Evolutionary conservation across 2,888 invertebrate genomes (phyloP).

Genomic region (Callosobruchus maculatus): DNA sequence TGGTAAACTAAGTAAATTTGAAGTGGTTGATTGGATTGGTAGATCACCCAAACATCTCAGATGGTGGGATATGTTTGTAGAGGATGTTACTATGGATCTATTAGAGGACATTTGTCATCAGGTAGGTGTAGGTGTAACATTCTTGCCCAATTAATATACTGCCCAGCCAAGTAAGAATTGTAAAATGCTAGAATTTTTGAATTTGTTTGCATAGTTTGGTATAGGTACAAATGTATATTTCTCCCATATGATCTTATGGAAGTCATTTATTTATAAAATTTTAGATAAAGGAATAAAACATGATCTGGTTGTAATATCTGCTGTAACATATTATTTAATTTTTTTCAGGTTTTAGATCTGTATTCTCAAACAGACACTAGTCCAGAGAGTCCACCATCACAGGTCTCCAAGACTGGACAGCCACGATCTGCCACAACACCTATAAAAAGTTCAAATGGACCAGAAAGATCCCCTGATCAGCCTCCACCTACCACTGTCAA

Average conservation of each 20-base stretch:
- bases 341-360: constrained; percentile 63
- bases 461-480: constrained; percentile 46
- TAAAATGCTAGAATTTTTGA: no score
- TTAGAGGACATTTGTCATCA: constrained; percentile 97
- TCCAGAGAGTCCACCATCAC: constrained; percentile 64
- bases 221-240: no score
- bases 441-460: constrained; percentile 52
- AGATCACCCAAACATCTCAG: constrained; percentile 69
- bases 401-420: constrained; percentile 27
- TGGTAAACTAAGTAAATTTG: constrained; percentile 92
- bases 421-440: constrained; percentile 24
- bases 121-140: constrained; percentile 50
- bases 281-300: no score
- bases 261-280: no score
- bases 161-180: no score
- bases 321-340: neutral
- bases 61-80: constrained; percentile 99
- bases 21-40: constrained; percentile 89
- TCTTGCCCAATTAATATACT: no score
- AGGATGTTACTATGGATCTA: constrained; percentile 89
- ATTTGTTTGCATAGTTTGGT: no score
- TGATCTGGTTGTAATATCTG: no score
- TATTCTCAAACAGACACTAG: constrained; percentile 63
- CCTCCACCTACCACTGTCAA: constrained; percentile 6
- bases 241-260: no score